A percentile compares a stretch with the other conserved stretches of the same genome.
These are phyloP conservation scores for Acrocephalus scirpaceus DNA, from an alignment of 2,797 vertebrate genomes.

Conservation along the genomic window DNA sequence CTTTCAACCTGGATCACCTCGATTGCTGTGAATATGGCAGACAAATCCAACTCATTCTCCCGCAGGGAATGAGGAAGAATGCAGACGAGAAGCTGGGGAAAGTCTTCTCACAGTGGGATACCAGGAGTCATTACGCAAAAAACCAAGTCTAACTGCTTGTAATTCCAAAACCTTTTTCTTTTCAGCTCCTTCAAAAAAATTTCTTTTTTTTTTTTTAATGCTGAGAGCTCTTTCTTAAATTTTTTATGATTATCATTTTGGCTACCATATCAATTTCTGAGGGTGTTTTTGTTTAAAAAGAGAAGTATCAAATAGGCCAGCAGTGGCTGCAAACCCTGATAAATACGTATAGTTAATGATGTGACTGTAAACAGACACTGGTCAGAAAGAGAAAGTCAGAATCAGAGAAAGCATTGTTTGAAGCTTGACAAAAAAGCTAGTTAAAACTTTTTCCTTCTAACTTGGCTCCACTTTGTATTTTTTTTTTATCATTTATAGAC, in stretches of 20 bases:
- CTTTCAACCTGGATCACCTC: conserved; percentile 96
- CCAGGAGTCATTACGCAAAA: conserved; percentile 83
- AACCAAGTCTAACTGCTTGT: conserved; percentile 83
- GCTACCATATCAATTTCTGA: conserved; percentile 83
- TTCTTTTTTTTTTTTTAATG: conserved; percentile 1
- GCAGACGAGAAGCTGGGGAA: conserved; percentile 79
- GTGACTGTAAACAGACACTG: conserved; percentile 57
- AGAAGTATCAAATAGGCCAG: conserved; percentile 38
- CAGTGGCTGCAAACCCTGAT: background rate
- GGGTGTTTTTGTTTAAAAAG: conserved; percentile 79
- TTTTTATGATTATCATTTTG: conserved; percentile 91
- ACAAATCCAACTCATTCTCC: conserved; percentile 89
- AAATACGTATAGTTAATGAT: conserved; percentile 32
- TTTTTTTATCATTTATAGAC: conserved; percentile 62
- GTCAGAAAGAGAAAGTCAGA: conserved; percentile 49
- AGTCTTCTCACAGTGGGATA: conserved; percentile 81
- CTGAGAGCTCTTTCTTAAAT: conserved; percentile 83
- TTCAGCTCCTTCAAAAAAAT: conserved; percentile 83
- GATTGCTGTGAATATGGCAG: conserved; percentile 92
- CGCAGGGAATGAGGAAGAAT: conserved; percentile 79
- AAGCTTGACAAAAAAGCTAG: conserved; percentile 62
- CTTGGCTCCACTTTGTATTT: conserved; percentile 58
- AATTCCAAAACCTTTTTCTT: conserved; percentile 79
- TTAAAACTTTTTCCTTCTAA: conserved; percentile 67
- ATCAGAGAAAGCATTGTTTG: conserved; percentile 58